Percentiles rank a stretch among this genome's conserved stretches.
phyloP scores from a whole-genome alignment of 2,888 invertebrate genomes.

The Diarsia mendica region DNA sequence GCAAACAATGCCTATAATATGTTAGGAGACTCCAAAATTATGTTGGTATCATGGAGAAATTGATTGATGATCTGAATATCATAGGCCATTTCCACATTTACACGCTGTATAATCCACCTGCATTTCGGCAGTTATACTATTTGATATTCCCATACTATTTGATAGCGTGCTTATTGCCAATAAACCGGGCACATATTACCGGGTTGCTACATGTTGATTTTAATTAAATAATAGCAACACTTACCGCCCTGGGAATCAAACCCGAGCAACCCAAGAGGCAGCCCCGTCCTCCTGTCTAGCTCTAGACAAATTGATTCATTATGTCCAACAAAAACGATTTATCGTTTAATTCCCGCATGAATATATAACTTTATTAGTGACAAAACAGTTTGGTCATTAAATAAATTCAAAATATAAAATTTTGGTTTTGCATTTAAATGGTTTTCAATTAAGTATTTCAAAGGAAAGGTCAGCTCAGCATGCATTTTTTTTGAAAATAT shows the following conservation, averaged over 20 bases:
- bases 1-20: too few relatives aligned
- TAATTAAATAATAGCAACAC: neutral
- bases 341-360: neutral
- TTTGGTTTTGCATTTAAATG: constrained; percentile 12
- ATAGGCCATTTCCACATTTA: neutral
- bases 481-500: neutral
- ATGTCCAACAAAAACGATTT: neutral
- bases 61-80: neutral
- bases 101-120: neutral
- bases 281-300: too few relatives aligned
- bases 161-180: neutral
- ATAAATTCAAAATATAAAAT: neutral
- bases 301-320: neutral
- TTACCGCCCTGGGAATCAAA: neutral
- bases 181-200: neutral
- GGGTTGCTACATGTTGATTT: neutral
- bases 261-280: neutral
- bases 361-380: neutral
- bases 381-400: neutral
- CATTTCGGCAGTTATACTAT: neutral
- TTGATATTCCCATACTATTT: neutral
- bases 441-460: neutral
- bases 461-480: neutral
- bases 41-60: neutral
- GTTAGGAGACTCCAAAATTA: too few relatives aligned